These are phyloP conservation scores for Helicoverpa zea DNA, from an alignment of 1,140 invertebrate genomes.

Conservation along the genomic window DNA sequence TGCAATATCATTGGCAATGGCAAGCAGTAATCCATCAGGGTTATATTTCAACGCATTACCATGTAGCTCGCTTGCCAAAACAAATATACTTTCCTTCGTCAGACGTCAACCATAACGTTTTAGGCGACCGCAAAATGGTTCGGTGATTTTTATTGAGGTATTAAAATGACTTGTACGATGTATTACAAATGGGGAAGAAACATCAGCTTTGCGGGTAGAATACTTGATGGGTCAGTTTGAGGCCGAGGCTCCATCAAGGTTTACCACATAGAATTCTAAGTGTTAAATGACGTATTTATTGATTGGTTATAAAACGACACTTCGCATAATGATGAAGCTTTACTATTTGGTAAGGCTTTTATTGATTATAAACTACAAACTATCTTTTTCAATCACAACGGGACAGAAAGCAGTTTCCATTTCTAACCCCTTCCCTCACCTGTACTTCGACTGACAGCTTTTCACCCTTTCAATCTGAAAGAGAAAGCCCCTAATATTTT, in stretches of 20 bases:
- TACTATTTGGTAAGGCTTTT: background rate
- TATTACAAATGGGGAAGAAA: conserved; percentile 29
- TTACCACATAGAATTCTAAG: conserved; percentile 42
- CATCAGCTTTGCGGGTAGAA: conserved; percentile 18
- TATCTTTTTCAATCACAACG: background rate
- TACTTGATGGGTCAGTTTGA: conserved; percentile 40
- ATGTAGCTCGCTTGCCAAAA: conserved; percentile 55
- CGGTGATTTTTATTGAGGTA: conserved; percentile 34
- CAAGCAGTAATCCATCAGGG: conserved; percentile 23
- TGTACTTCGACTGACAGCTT: background rate
- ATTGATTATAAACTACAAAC: no score
- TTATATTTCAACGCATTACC: conserved; percentile 55
- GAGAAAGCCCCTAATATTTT: conserved; percentile 18
- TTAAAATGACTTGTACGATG: conserved; percentile 41
- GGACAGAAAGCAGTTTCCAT: background rate
- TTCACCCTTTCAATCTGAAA: conserved; percentile 35
- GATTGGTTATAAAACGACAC: conserved; percentile 21
- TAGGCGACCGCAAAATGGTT: conserved; percentile 37
- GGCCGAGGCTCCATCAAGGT: conserved; percentile 36
- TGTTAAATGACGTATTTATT: conserved; percentile 40
- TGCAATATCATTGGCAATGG: conserved; percentile 35
- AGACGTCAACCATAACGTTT: conserved; percentile 49
- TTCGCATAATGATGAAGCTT: conserved; percentile 19
- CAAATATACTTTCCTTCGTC: conserved; percentile 53
- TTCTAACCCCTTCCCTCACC: background rate